Conservation (phyloP, 2,113 vertebrate genomes). For the Thunnus thynnus region DNA sequence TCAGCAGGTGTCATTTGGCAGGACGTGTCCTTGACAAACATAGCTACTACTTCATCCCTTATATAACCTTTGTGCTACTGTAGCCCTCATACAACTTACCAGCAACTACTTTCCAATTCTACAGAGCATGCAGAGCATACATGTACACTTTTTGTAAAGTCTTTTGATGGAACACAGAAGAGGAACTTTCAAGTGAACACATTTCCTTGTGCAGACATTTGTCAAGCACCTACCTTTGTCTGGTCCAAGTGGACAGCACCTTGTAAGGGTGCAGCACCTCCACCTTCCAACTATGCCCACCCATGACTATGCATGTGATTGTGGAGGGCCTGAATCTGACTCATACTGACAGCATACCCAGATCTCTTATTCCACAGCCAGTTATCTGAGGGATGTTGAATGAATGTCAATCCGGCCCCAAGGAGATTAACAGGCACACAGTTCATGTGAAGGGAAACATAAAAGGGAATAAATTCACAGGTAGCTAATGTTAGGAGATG, state of each 20-base stretch:
- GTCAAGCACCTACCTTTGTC: background rate
- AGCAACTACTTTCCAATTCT: background rate
- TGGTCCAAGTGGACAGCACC: background rate
- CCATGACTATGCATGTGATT: background rate
- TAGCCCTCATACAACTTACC: background rate
- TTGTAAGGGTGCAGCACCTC: background rate
- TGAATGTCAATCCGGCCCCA: background rate
- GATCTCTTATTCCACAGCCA: background rate
- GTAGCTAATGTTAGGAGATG: no score
- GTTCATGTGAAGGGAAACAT: background rate
- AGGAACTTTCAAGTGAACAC: background rate
- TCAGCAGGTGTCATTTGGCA: background rate
- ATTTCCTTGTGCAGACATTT: background rate
- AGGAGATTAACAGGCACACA: background rate
- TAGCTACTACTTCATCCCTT: background rate
- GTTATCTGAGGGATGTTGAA: background rate
- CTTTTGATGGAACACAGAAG: background rate
- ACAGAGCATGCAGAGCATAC: background rate
- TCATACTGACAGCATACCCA: background rate
- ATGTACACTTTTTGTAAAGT: background rate
- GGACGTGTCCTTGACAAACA: background rate
- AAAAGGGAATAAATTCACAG: background rate
- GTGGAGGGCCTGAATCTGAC: background rate
- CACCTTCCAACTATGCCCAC: background rate
- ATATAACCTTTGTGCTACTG: conserved; percentile 1